Evolutionary conservation across 1,140 invertebrate genomes (phyloP).

Genomic region (Tenebrio molitor): DNA sequence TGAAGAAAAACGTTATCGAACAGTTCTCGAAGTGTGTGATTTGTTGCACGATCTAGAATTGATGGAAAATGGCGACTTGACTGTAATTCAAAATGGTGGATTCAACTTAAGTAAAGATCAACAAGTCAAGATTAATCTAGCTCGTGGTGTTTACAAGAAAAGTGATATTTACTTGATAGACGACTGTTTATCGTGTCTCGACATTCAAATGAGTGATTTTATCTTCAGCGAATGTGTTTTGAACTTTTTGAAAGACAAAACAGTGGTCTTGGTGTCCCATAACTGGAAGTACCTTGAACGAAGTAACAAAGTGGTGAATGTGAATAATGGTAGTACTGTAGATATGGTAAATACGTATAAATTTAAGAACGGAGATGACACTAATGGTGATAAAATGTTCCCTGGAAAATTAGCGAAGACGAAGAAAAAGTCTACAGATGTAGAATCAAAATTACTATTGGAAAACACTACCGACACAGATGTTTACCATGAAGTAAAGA

Average conservation of each 20-base stretch:
- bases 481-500: neutral
- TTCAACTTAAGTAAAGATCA: slow-evolving; percentile 90
- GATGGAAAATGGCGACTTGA: slow-evolving; percentile 83
- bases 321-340: neutral
- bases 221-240: slow-evolving; percentile 81
- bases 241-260: slow-evolving; percentile 79
- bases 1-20: slow-evolving; percentile 72
- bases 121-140: slow-evolving; percentile 89
- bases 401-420: neutral
- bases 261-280: slow-evolving; percentile 84
- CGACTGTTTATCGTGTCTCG: slow-evolving; percentile 85
- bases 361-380: neutral
- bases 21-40: slow-evolving; percentile 76
- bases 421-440: neutral
- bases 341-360: neutral
- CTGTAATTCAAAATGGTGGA: slow-evolving; percentile 88
- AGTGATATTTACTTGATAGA: slow-evolving; percentile 88
- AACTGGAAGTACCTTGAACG: slow-evolving; percentile 82
- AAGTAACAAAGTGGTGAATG: slow-evolving; percentile 67
- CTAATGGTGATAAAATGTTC: neutral
- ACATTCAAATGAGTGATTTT: slow-evolving; percentile 78
- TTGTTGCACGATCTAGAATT: slow-evolving; percentile 81
- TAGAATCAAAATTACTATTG: neutral
- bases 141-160: slow-evolving; percentile 84
- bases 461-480: neutral